Percentiles rank a stretch among this genome's conserved stretches.
Evolutionary conservation across 2,888 invertebrate species (phyloP).

Genomic region (Eristalis pertinax): DNA sequence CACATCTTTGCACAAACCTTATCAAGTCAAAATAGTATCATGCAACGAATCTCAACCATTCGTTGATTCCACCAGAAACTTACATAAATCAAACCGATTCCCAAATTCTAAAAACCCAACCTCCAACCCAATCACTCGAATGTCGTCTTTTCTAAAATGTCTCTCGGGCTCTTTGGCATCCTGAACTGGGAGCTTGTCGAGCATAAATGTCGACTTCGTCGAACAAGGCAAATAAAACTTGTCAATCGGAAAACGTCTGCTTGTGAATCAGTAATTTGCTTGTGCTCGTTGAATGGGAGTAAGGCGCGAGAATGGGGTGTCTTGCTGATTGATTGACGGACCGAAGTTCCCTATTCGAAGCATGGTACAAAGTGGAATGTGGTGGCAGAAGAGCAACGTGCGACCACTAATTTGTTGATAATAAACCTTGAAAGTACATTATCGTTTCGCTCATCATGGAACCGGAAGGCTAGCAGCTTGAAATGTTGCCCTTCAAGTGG

Average conservation of each 20-base stretch:
- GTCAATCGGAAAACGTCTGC: not conserved
- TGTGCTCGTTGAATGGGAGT: not conserved
- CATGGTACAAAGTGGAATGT: not conserved
- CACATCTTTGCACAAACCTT: too few species aligned
- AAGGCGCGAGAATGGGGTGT: not conserved
- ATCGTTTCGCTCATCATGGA: too few species aligned
- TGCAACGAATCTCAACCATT: too few species aligned
- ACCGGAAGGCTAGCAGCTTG: too few species aligned
- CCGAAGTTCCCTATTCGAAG: not conserved
- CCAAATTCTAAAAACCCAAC: not conserved
- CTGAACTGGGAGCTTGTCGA: not conserved
- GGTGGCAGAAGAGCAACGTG: not conserved
- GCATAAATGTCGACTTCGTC: not conserved
- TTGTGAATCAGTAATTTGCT: not conserved
- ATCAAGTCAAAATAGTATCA: too few species aligned
- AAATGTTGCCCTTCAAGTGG: too few species aligned
- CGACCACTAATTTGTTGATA: not conserved
- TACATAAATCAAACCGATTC: not conserved
- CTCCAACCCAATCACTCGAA: not conserved
- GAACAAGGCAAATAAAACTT: not conserved
- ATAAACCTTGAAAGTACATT: not conserved
- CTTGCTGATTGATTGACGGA: not conserved
- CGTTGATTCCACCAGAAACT: not conserved
- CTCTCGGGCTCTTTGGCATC: not conserved
- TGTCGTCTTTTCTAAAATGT: not conserved